Evolutionary conservation across 2,797 vertebrate species (phyloP), one percentile per base, ranked within the genome.

Genomic region (Carcharodon carcharias): DNA sequence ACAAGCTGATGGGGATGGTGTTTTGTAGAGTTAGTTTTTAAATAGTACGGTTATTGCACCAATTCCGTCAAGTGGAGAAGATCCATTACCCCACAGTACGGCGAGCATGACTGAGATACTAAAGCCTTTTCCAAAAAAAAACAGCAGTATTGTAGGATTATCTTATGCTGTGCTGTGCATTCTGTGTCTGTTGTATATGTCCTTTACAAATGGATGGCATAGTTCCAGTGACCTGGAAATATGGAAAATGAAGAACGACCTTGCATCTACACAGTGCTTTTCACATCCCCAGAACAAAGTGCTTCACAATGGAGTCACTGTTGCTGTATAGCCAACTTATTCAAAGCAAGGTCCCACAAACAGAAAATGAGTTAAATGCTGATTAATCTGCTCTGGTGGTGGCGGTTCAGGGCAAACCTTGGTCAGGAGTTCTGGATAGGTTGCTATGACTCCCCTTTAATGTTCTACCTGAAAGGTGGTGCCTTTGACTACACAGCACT

Each of bases 1-100:
- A 67, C 63, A 93, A 93, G 63, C 63, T 45, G 91, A 93, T 93
- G n/a, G 45, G n/a, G 61, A 67, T 67, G 11, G 91, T 65, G 61
- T 93, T 93, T 18, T 93, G 91, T 67, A 61, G 61, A 45, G 61
- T 45, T 93, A 45, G 91, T 67, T 93, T 93, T 93, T 93, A 93
- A 93, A 67, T 45, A 40, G 91, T 45, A 35, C 26, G 11, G 61
- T 93, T 93, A 67, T 40, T 93, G 63, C n/a, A 65, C 91, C 91
- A 67, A 45, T 93, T 93, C n/a, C 63, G 23, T 93, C 91, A 65
- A 65, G 61, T 45, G 61, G 7, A 67, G n/a, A 93, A 67, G 91
- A 93, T 67, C 18, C 63, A 93, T 93, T 93, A 45, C n/a, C 61
- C 82, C 7, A 3, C 40, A 45, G 61, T 11, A 45, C 0, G 23